These are phyloP conservation scores for Enteromius radiatus DNA, from an alignment of 2,797 vertebrate species.

Conservation along the genomic window DNA sequence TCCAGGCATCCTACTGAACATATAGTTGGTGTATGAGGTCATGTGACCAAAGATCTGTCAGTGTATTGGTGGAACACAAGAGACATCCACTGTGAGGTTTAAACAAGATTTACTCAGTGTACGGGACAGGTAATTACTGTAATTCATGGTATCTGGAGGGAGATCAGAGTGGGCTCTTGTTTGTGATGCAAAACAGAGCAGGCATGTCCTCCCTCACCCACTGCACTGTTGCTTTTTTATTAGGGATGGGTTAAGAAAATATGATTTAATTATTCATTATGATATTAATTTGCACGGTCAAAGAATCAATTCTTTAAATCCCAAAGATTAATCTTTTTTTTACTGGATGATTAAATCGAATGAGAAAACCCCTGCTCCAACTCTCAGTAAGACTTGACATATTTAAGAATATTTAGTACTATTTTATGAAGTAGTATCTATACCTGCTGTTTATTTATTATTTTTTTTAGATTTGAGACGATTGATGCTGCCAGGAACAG, in stretches of 20 bases:
- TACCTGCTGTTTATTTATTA: not conserved
- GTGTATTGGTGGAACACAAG: constrained; percentile 55
- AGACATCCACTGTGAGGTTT: constrained; percentile 54
- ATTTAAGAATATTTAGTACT: not conserved
- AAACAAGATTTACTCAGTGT: constrained; percentile 58
- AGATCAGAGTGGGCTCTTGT: constrained; percentile 56
- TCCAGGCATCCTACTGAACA: constrained; percentile 39
- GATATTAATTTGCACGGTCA: not conserved
- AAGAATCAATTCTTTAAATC: too few species aligned
- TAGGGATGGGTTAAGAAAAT: not conserved
- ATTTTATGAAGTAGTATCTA: not conserved
- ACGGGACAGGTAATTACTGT: constrained; percentile 64
- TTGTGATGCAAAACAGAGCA: constrained; percentile 48
- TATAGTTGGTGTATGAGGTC: constrained; percentile 48
- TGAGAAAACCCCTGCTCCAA: not conserved
- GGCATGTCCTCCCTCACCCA: constrained; percentile 30
- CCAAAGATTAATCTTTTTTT: not conserved
- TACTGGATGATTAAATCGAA: not conserved
- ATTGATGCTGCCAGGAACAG: constrained; percentile 86
- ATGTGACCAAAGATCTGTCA: constrained; percentile 56
- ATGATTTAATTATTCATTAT: not conserved
- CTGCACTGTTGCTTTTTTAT: not conserved
- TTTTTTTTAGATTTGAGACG: constrained; percentile 80
- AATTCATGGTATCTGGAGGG: constrained; percentile 57
- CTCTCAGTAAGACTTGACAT: not conserved